Evolutionary conservation across 2,888 invertebrate genomes (phyloP).

Genomic region (Panopea generosa): DNA sequence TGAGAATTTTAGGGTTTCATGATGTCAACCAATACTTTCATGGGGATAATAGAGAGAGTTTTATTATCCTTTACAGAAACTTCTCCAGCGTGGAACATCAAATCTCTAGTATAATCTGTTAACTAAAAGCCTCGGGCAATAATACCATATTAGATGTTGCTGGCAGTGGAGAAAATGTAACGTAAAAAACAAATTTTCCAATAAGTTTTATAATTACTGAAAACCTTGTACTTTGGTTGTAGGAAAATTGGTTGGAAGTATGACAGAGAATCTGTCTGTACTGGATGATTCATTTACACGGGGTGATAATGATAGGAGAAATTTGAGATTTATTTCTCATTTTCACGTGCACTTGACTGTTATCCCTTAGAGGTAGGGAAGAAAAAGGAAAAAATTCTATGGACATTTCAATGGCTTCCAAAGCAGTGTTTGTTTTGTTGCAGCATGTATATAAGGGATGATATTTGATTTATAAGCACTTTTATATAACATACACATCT

Average conservation of each 20-base stretch:
- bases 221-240: conserved; percentile 1
- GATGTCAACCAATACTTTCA: too few species aligned
- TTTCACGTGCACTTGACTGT: background rate
- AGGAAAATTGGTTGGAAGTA: background rate
- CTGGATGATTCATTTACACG: background rate
- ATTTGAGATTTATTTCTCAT: background rate
- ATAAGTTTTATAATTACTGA: conserved; percentile 23
- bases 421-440: too few species aligned
- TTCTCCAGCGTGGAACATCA: background rate
- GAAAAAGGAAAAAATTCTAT: too few species aligned
- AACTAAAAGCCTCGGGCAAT: conserved; percentile 48
- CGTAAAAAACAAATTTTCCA: conserved; percentile 36
- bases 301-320: background rate
- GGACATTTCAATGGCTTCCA: too few species aligned
- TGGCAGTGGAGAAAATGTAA: conserved; percentile 3
- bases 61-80: too few species aligned
- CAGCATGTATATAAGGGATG: too few species aligned
- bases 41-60: too few species aligned
- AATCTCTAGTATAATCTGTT: conserved; percentile 20
- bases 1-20: too few species aligned
- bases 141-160: conserved; percentile 22
- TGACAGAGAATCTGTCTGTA: background rate
- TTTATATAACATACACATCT: too few species aligned
- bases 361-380: too few species aligned
- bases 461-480: too few species aligned